A percentile compares a stretch with the other conserved stretches of the same genome.
Conservation (phyloP, 2,113 vertebrate species). For the Mormoops blainvillei region DNA sequence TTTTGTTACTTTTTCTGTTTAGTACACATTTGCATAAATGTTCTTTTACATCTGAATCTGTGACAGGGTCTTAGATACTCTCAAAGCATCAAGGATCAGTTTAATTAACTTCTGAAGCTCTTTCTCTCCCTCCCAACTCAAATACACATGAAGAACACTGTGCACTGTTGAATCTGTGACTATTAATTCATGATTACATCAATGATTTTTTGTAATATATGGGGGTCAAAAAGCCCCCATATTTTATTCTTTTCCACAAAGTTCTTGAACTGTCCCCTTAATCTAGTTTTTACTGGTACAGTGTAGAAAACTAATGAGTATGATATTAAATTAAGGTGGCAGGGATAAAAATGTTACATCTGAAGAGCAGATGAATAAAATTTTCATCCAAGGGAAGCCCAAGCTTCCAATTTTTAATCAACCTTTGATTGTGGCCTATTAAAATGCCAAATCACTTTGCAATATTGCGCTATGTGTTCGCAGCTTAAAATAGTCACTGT, state of each 20-base stretch:
- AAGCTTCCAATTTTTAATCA: constrained; percentile 64
- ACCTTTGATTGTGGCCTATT: constrained; percentile 52
- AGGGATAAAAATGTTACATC: constrained; percentile 32
- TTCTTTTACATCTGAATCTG: background rate
- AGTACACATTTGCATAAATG: constrained; percentile 7
- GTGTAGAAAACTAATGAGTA: background rate
- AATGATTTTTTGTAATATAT: background rate
- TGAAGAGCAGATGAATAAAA: constrained; percentile 53
- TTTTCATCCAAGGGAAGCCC: constrained; percentile 17
- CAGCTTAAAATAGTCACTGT: constrained; percentile 58
- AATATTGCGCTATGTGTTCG: constrained; percentile 43
- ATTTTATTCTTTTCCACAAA: background rate
- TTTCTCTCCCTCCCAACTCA: rapidly evolving
- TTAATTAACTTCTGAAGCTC: background rate
- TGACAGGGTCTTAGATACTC: background rate
- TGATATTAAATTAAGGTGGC: background rate
- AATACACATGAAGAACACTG: background rate
- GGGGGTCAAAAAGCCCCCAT: background rate
- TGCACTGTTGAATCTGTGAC: background rate
- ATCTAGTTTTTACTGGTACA: background rate
- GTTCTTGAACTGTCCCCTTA: background rate
- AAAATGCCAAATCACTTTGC: constrained; percentile 62
- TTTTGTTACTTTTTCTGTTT: background rate
- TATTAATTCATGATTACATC: background rate
- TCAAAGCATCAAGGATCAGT: background rate